Evolutionary conservation across 2,113 vertebrate species (phyloP).

Genomic region (Ictalurus punctatus): DNA sequence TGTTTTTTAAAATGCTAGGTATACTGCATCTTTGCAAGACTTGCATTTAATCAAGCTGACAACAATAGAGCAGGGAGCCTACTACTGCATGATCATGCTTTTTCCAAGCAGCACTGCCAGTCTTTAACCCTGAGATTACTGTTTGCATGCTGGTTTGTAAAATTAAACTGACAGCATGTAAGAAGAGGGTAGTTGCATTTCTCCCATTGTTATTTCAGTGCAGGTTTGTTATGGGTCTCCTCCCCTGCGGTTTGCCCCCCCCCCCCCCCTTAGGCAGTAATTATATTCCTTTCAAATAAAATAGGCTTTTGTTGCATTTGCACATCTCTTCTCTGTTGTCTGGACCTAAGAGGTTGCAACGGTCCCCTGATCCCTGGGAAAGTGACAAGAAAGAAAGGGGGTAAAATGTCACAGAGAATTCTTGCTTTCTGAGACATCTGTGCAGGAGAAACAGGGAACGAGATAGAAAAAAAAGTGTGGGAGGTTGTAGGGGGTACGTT

Average conservation of each 20-base stretch:
- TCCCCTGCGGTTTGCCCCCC: conserved; percentile 26
- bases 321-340: conserved; percentile 42
- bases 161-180: conserved; percentile 8
- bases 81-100: not conserved
- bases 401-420: conserved; percentile 51
- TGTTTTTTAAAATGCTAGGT: not conserved
- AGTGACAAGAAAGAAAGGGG: conserved; percentile 32
- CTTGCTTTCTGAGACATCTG: conserved; percentile 46
- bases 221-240: conserved; percentile 10
- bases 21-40: conserved; percentile 27
- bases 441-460: not conserved
- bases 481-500: not conserved
- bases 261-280: conserved; percentile 38
- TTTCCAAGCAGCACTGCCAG: not conserved
- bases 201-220: conserved; percentile 41
- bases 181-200: not conserved
- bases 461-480: not conserved
- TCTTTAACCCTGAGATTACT: not conserved
- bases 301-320: conserved; percentile 57
- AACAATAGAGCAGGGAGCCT: not conserved
- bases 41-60: conserved; percentile 28
- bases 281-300: conserved; percentile 57
- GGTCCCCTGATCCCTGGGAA: conserved; percentile 46
- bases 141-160: conserved; percentile 1
- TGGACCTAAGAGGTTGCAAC: conserved; percentile 37